Evolutionary conservation across 2,113 vertebrate genomes (phyloP).

Genomic region (Cranoglanis bouderius): DNA sequence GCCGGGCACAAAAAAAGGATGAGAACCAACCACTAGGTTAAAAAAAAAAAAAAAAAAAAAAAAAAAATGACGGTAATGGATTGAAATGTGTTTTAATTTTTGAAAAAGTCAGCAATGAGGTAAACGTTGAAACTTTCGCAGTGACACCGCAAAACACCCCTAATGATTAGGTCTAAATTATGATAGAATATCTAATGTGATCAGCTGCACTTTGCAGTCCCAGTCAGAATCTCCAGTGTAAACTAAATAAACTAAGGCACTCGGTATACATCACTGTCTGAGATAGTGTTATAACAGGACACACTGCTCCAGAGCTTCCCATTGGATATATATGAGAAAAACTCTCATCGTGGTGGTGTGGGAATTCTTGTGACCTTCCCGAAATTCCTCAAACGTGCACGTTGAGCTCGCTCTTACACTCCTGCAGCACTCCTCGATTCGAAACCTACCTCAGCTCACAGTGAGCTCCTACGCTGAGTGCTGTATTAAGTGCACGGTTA

Average conservation of each 20-base stretch:
- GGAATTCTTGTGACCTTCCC: background rate
- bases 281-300: background rate
- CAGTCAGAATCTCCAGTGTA: background rate
- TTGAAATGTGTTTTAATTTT: background rate
- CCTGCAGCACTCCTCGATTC: background rate
- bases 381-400: background rate
- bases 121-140: background rate
- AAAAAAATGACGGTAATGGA: background rate
- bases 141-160: background rate
- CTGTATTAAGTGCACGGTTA: background rate
- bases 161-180: background rate
- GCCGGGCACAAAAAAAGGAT: background rate
- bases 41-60: background rate
- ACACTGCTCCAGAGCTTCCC: background rate
- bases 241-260: background rate
- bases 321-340: background rate
- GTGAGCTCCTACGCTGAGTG: conserved; percentile 8
- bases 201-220: background rate
- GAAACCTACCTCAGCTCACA: background rate
- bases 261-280: background rate
- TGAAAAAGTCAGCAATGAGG: background rate
- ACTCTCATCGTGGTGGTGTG: background rate
- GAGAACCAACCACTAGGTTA: background rate
- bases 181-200: background rate
- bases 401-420: background rate